Percentiles rank a stretch among this genome's conserved stretches.
These are phyloP conservation scores for Mya arenaria DNA, from an alignment of 1,140 invertebrate genomes.

Conservation along the genomic window DNA sequence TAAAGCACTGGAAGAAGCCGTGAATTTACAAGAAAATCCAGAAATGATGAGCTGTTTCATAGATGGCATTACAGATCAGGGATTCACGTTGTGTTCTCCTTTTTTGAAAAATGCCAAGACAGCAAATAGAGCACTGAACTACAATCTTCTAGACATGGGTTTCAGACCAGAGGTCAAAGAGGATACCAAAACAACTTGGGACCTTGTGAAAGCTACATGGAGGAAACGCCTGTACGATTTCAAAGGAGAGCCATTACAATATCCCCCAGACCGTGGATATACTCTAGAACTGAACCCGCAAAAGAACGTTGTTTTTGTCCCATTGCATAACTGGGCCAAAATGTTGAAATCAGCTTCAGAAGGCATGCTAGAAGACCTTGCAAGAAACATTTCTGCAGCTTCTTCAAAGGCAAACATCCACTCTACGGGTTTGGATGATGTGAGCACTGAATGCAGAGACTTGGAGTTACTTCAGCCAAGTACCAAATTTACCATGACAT, in stretches of 20 bases:
- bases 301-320: conserved; percentile 13
- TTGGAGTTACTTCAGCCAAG: conserved; percentile 10
- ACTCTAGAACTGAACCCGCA: conserved; percentile 30
- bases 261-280: not conserved
- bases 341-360: conserved; percentile 12
- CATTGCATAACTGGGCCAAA: conserved; percentile 35
- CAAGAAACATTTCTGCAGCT: not conserved
- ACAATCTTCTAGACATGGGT: conserved; percentile 60
- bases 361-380: conserved; percentile 30
- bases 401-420: conserved; percentile 16
- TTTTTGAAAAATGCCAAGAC: conserved; percentile 33
- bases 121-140: conserved; percentile 49
- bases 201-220: conserved; percentile 23
- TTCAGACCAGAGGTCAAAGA: conserved; percentile 46
- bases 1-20: conserved; percentile 41
- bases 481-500: conserved; percentile 56
- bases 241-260: not conserved
- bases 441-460: conserved; percentile 43
- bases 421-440: conserved; percentile 36
- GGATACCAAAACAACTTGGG: conserved; percentile 38
- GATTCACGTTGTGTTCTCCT: conserved; percentile 56
- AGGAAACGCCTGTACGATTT: conserved; percentile 43
- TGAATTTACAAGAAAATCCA: conserved; percentile 45
- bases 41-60: conserved; percentile 53
- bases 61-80: conserved; percentile 42